Evolutionary conservation across 2,797 vertebrate genomes (phyloP), one percentile per base, ranked within the genome.

Genomic region (Sebastes iracundus): DNA sequence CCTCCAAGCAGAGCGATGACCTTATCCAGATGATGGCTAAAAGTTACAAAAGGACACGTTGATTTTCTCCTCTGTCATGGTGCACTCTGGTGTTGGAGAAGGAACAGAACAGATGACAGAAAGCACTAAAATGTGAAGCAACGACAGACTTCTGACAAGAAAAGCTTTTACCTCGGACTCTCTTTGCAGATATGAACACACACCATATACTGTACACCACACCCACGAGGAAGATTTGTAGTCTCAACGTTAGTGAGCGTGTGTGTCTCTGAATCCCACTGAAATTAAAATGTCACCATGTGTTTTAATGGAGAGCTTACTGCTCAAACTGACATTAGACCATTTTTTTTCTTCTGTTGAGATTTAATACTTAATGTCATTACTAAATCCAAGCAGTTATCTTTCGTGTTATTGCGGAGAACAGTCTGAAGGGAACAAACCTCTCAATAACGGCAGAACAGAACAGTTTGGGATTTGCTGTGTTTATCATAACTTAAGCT

Each of bases 211-310:
- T 16, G 4, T 49, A 8, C 27, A 9, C 14, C 35, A 56, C 62
- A 62, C 10, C 18, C 63, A 59, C 2, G 2, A 35, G 22, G 16
- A 14, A 62, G 0, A 73, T 28, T 28, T 65, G 8, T 28, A 14
- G 4, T 52, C 20, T 76, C 33, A 25, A 1, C 28, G 9, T 65
- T 22, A 38, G 3, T 42, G 32, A 28, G 6, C 20, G 10, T 25
- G 20, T 61, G 20, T 70, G 79, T 60, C 33, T 70, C 1, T 66
- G 56, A 38, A 38, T 81, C 75, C 23, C 32, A 46, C 27, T 38
- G 28, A 83, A 81, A 83, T 88, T 80, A 68, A 88, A 87, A 82
- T 83, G 80, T 87, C 81, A 81, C 66, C 8, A 12, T 75, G 81
- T 64, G 30, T 82, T 84, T 81, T 69, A 83, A 81, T 78, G 2